Conservation (phyloP, 2,888 invertebrate species). For the Pheosia gnoma region DNA sequence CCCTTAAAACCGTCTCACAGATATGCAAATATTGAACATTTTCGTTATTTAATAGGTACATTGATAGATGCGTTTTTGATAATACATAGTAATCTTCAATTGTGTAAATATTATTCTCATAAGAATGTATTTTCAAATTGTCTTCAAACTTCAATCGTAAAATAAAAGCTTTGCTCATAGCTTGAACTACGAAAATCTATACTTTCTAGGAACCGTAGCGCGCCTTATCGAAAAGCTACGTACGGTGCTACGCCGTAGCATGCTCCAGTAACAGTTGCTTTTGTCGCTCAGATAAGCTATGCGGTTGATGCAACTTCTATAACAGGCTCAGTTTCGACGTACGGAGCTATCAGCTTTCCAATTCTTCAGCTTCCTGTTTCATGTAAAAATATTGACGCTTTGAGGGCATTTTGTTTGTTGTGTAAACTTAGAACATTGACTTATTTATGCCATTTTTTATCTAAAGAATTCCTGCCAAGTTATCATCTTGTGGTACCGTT, state of each 20-base stretch:
- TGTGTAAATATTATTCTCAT: neutral
- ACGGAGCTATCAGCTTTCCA: neutral
- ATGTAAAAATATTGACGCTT: neutral
- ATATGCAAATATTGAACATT: neutral
- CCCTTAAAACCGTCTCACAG: neutral
- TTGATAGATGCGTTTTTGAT: neutral
- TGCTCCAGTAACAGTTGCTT: conserved; percentile 13
- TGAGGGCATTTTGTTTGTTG: no score
- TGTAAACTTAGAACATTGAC: no score
- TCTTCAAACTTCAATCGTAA: no score
- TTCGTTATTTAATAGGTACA: neutral
- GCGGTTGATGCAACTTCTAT: conserved; percentile 29
- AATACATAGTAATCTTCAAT: neutral
- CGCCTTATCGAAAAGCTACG: conserved; percentile 34
- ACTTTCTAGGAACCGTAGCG: conserved; percentile 30
- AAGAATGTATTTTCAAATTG: no score
- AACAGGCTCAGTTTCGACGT: conserved; percentile 17
- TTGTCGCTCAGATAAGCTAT: conserved; percentile 37
- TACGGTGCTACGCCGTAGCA: conserved; percentile 17
- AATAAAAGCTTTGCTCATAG: conserved; percentile 9
- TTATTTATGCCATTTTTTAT: no score
- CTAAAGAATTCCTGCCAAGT: no score
- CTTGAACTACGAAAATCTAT: conserved; percentile 30
- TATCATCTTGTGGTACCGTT: no score
- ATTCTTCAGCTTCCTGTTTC: conserved; percentile 1